Conservation (phyloP, 2,888 invertebrate species). For the Ichneumoninae sp. region DNA sequence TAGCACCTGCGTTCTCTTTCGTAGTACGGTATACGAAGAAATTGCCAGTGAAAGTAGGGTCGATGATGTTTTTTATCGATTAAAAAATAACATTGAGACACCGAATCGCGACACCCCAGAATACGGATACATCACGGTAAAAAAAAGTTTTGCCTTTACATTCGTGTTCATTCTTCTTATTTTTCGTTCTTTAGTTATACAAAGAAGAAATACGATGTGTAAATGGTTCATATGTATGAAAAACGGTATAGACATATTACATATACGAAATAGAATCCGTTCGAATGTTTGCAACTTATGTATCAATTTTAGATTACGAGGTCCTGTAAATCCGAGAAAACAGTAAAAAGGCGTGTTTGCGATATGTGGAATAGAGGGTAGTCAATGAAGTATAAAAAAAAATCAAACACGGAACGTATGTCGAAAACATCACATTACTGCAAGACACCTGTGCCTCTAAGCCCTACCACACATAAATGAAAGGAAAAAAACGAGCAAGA, state of each 20-base stretch:
- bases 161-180: not conserved
- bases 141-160: slow-evolving; percentile 22
- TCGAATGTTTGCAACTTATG: slow-evolving; percentile 45
- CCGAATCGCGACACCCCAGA: slow-evolving; percentile 26
- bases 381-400: slow-evolving; percentile 28
- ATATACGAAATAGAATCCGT: slow-evolving; percentile 52
- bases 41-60: slow-evolving; percentile 11
- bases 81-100: not conserved
- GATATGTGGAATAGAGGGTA: slow-evolving; percentile 26
- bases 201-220: slow-evolving; percentile 24
- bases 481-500: slow-evolving; percentile 14
- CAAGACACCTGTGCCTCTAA: slow-evolving; percentile 44
- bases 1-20: not conserved
- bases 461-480: slow-evolving; percentile 38
- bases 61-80: slow-evolving; percentile 18
- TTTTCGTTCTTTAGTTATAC: not conserved
- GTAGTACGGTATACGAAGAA: slow-evolving; percentile 6
- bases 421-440: slow-evolving; percentile 53
- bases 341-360: slow-evolving; percentile 25
- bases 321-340: slow-evolving; percentile 46
- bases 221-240: slow-evolving; percentile 43
- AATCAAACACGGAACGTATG: slow-evolving; percentile 33
- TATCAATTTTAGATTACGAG: slow-evolving; percentile 54
- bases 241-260: slow-evolving; percentile 45
- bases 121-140: slow-evolving; percentile 13